Conservation (phyloP, 2,888 invertebrate genomes). For the Suillia variegata region DNA sequence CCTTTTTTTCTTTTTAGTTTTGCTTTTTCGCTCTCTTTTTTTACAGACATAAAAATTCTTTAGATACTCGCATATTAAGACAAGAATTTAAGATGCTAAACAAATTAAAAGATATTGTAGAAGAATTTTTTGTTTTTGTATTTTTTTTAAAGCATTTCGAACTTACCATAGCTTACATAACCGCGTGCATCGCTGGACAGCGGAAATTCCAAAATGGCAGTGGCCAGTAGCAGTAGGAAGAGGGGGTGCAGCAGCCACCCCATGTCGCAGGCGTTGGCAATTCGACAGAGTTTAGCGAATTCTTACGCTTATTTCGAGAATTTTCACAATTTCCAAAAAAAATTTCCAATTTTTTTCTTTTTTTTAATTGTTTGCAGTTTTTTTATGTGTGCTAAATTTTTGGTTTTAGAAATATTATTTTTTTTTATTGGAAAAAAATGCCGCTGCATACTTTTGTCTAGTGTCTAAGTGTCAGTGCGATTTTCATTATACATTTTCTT, state of each 20-base stretch:
- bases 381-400: too few relatives aligned
- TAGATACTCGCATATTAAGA: too few relatives aligned
- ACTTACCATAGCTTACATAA: background rate
- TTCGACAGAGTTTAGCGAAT: too few relatives aligned
- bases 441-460: background rate
- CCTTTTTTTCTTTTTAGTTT: too few relatives aligned
- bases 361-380: background rate
- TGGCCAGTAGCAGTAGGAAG: constrained; percentile 28
- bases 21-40: too few relatives aligned
- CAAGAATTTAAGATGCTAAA: too few relatives aligned
- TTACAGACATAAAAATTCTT: too few relatives aligned
- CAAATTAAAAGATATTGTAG: too few relatives aligned
- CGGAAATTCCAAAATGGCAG: constrained; percentile 29
- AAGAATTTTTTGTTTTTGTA: too few relatives aligned
- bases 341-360: too few relatives aligned
- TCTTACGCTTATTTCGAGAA: background rate
- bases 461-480: background rate
- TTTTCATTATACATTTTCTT: background rate
- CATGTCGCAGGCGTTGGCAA: constrained; percentile 35
- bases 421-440: background rate
- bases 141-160: too few relatives aligned
- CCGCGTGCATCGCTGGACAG: constrained; percentile 28
- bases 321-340: background rate
- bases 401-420: too few relatives aligned
- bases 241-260: constrained; percentile 47